Evolutionary conservation across 2,797 vertebrate genomes (phyloP), one percentile per base, ranked within the genome.

Genomic region (Sphenopsis melanotis): DNA sequence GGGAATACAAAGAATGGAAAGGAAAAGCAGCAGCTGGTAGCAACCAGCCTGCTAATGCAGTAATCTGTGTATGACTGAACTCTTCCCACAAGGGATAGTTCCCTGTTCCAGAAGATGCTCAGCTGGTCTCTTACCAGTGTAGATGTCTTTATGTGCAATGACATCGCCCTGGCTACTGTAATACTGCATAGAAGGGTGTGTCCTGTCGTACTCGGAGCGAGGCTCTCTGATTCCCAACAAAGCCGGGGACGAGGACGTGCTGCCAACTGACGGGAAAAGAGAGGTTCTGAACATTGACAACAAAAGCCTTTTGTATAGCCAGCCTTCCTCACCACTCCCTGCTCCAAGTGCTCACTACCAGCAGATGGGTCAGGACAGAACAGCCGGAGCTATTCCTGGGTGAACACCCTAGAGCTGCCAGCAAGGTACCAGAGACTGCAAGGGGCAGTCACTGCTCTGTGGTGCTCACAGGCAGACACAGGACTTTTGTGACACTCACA

Each of bases 141-240:
- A 99, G 81, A 99, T 98, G 93, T 98, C 98, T 98, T 99, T 99
- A 85, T 99, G 98, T 61, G 98, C 94, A 93, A 98, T 98, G 98
- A 98, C 97, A 91, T 99, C 99, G 64, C 98, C 99, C 97, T 99
- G 99, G 98, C 98, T 98, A 96, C 98, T 99, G 97, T 99, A 99
- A 98, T 99, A 99, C 98, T 99, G 99, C 99, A 99, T 98, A 99
- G 99, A 98, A 94, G 99, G 98, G 97, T 98, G 99, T 16, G 98
- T 98, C 97, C 98, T 99, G 95, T 99, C 99, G 50, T 99, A 99
- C 74, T 99, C 98, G 76, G 98, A 98, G 96, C 98, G 98, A 96
- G 98, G 98, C 91, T 99, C 99, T 97, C 99, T 98, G 96, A 99
- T 98, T 96, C 99, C 99, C 98, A 99, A 96, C 96, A 99, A 96